phyloP scores from a whole-genome alignment of 2,113 vertebrate species.

The Octodon degus region DNA sequence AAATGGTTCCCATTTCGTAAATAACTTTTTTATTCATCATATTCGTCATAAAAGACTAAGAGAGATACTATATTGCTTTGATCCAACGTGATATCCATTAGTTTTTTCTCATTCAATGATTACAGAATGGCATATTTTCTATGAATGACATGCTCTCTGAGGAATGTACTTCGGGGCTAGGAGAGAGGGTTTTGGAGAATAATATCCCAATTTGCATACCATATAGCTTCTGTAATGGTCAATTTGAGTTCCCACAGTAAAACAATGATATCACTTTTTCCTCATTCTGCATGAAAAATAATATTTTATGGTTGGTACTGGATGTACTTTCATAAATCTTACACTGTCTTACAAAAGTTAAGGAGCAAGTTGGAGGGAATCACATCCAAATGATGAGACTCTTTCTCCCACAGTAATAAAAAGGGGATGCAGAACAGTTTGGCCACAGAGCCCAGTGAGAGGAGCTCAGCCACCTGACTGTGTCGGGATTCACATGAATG shows the following conservation, averaged over 20 bases:
- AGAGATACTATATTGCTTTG: constrained; percentile 53
- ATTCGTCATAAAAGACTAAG: not conserved
- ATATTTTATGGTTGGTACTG: constrained; percentile 72
- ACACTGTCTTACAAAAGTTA: constrained; percentile 56
- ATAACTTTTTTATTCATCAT: constrained; percentile 47
- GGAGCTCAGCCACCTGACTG: not conserved
- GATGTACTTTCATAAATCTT: constrained; percentile 59
- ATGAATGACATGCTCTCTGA: constrained; percentile 68
- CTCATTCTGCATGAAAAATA: constrained; percentile 59
- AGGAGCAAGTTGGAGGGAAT: constrained; percentile 5
- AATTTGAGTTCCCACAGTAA: constrained; percentile 63
- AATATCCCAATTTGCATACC: constrained; percentile 63
- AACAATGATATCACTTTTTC: constrained; percentile 53
- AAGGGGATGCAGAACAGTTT: not conserved
- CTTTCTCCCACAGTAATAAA: constrained; percentile 19
- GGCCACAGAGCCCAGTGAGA: not conserved
- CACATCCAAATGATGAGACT: not conserved
- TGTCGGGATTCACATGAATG: not conserved
- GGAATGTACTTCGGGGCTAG: constrained; percentile 73
- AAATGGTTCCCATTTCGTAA: not conserved
- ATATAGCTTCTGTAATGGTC: constrained; percentile 59
- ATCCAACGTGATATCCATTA: constrained; percentile 39
- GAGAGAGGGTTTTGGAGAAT: constrained; percentile 19
- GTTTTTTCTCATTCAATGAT: constrained; percentile 57
- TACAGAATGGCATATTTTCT: constrained; percentile 74